Conservation (phyloP, 2,113 vertebrate species). For the Phrynocephalus versicolor region DNA sequence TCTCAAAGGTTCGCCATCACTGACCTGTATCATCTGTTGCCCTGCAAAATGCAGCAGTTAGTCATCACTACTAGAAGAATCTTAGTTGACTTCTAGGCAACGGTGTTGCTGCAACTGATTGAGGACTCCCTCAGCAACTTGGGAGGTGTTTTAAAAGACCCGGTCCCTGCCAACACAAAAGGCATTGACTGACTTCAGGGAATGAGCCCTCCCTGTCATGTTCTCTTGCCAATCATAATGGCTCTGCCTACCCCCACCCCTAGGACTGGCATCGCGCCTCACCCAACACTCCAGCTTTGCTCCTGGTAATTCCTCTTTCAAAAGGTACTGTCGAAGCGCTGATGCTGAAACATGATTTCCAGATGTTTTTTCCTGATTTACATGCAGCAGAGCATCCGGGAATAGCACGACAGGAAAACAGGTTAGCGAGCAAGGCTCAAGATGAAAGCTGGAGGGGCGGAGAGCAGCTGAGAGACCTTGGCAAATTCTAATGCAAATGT, state of each 20-base stretch:
- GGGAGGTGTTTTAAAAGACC: background rate
- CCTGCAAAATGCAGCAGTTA: too few species aligned
- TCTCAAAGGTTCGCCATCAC: too few species aligned
- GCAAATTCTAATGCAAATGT: background rate
- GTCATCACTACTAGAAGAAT: background rate
- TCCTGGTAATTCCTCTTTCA: conserved; percentile 11
- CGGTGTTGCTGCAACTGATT: background rate
- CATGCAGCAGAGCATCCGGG: conserved; percentile 18
- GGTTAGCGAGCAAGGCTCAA: background rate
- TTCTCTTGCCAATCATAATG: background rate
- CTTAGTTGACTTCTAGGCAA: background rate
- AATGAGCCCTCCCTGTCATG: background rate
- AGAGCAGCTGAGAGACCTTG: background rate
- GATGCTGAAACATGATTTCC: background rate
- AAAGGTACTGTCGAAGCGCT: conserved; percentile 2
- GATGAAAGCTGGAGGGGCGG: background rate
- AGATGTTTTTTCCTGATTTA: background rate
- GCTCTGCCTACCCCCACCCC: background rate
- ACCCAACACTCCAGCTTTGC: background rate
- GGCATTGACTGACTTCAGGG: background rate
- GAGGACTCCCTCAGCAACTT: background rate
- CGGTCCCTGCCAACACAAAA: conserved; percentile 3
- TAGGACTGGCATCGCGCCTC: background rate
- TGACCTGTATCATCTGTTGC: too few species aligned
- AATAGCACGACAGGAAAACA: background rate